phyloP scores from a whole-genome alignment of 35 echinoderm and acorn worm genomes.

The Patiria miniata region DNA sequence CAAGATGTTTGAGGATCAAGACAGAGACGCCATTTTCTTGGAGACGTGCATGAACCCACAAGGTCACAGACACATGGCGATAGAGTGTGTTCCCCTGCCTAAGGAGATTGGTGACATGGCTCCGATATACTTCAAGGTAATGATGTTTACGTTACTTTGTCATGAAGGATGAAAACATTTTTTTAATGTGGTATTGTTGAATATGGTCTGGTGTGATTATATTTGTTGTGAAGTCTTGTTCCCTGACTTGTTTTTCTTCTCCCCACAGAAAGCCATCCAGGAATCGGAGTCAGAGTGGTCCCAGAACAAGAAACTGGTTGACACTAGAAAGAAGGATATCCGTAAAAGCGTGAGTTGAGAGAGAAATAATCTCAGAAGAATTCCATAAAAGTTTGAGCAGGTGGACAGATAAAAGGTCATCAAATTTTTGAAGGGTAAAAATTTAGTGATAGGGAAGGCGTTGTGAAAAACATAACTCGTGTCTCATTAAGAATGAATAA shows the following conservation, averaged over 20 bases:
- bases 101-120: constrained; percentile 87
- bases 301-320: constrained; percentile 97
- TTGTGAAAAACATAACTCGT: too few relatives aligned
- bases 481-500: too few relatives aligned
- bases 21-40: constrained; percentile 79
- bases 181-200: too few relatives aligned
- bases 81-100: constrained; percentile 90
- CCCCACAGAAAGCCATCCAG: constrained; percentile 91
- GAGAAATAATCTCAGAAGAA: too few relatives aligned
- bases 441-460: too few relatives aligned
- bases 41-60: constrained; percentile 80
- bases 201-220: too few relatives aligned
- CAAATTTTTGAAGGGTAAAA: too few relatives aligned
- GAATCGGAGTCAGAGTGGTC: constrained; percentile 95
- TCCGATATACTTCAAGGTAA: constrained; percentile 97
- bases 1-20: constrained; percentile 96
- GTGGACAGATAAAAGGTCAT: too few relatives aligned
- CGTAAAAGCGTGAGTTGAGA: constrained; percentile 62
- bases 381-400: too few relatives aligned
- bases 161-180: too few relatives aligned
- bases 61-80: constrained; percentile 82
- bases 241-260: constrained; percentile 16
- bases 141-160: too few relatives aligned
- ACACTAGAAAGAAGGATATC: constrained; percentile 92
- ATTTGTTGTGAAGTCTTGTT: too few relatives aligned